Evolutionary conservation across 2,888 invertebrate species (phyloP).

Genomic region (Loripinus fragilis): DNA sequence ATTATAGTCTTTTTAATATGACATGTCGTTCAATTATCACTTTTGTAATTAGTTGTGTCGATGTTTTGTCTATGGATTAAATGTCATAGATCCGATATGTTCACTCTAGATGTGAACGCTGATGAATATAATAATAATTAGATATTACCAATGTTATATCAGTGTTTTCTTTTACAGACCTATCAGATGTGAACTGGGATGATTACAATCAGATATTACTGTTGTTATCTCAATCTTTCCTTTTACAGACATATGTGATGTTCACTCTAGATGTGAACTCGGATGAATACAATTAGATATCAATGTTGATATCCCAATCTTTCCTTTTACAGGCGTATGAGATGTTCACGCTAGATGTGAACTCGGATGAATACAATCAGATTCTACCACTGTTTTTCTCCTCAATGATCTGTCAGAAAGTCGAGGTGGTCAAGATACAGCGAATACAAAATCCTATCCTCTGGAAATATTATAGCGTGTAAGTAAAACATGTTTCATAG

Average conservation of each 20-base stretch:
- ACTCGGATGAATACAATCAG: conserved; percentile 73
- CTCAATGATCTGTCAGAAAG: conserved; percentile 71
- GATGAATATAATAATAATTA: too few relatives aligned
- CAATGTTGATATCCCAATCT: conserved; percentile 56
- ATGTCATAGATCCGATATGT: too few relatives aligned
- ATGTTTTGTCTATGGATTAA: too few relatives aligned
- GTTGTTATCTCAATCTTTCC: too few relatives aligned
- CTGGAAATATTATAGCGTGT: conserved; percentile 80
- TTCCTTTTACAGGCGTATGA: conserved; percentile 42
- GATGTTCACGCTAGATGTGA: conserved; percentile 69
- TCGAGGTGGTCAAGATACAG: conserved; percentile 72
- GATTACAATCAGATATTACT: too few relatives aligned
- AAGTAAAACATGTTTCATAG: conserved; percentile 64
- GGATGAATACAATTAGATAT: conserved; percentile 74
- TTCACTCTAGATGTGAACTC: conserved; percentile 71
- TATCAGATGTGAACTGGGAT: too few relatives aligned
- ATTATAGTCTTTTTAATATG: too few relatives aligned
- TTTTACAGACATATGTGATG: conserved; percentile 52
- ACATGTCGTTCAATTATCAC: too few relatives aligned
- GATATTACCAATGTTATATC: too few relatives aligned
- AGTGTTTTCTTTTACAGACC: too few relatives aligned
- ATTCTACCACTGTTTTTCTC: conserved; percentile 75
- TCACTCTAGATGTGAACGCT: too few relatives aligned
- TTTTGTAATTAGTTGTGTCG: too few relatives aligned
- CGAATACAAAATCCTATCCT: conserved; percentile 80